Base-by-base conservation (phyloP, 2,113 vertebrate genomes). In the Phalacrocorax aristotelis region DNA sequence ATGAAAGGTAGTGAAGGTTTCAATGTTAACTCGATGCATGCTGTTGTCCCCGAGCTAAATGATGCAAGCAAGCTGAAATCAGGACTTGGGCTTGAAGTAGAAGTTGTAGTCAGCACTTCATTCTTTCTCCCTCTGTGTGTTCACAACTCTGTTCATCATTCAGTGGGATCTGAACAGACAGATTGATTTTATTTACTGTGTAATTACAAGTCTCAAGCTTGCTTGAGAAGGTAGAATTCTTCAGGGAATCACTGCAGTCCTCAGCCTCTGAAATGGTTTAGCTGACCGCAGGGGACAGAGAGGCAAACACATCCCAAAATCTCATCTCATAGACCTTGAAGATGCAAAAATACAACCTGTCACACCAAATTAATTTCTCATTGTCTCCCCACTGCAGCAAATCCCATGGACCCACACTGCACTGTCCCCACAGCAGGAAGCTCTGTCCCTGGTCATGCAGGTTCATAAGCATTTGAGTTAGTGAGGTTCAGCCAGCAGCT, bases 141-240 rank as follows among this genome's bases (percentile, higher is more conserved):
- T 88, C n/a, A 52, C 2, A 0, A 40, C 75, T 79, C 60, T 74
- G n/a, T 83, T 93, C 32, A 78, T 97, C 79, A 64, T 81, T 83
- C 85, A 90, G 66, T 3, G 2, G 64, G 68, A 90, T 90, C 55
- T 88, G 61, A 95, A 64, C 52, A 70, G 86, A 92, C 34, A 19
- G 84, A 48, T 78, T 92, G 68, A 71, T 95, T 88, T 87, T 69
- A 90, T 92, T 90, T 89, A 48, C 42, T 52, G n/a, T 89, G 60
- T 60, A 62, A 86, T 93, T 93, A 92, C 90, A 94, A 94, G 81
- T 93, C 76, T 90, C 16, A 1, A 15, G 26, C 55, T 77, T 94
- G 51, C n/a, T 77, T 93, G 62, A 93, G 68, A 70, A 94, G 36
- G 87, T 92, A 83, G 79, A 86, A 87, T 83, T 90, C 76, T 78